Base-by-base conservation (phyloP, 1,140 invertebrate genomes). In the Leptinotarsa lineolata region DNA sequence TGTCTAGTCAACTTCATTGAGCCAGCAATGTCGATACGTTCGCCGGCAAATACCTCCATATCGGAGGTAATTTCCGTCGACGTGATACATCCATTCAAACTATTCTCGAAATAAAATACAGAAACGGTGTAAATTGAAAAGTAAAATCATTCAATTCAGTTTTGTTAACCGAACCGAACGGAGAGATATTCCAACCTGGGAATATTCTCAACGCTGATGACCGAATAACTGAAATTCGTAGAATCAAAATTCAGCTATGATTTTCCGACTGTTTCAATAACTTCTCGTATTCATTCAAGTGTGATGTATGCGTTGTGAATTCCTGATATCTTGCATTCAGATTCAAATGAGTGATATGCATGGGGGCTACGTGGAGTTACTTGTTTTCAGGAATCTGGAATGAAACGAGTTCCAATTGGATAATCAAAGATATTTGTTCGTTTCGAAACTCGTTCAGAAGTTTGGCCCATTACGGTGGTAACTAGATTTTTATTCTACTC, bases 161-260 rank as follows among this genome's bases (percentile, higher is more conserved):
- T 54, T 54, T 54, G 48, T 54, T 54, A 54, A 54, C 48, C 48
- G 48, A 54, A 54, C 48, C n/a, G 48, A 54, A 54, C 48, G n/a
- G 16, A 54, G 48, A 54, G 48, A 54, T 54, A 54, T 54, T 54
- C 48, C 16, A 54, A 54, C 48, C 48, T 54, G 16, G 30, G 48
- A 54, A 54, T 54, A 54, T 54, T 54, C 48, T 54, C 48, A 54
- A 18, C 48, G n/a, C 48, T 54, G 48, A 54, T 54, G 15, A 54
- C 48, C n/a, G 48, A 54, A 54, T 54, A 54, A 54, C 48, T 18
- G 16, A 13, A 54, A 54, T 54, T 54, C 48, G n/a, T 18, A 1
- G 13, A 54, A n/a, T 54, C 48, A 54, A 54, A 54, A 54, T 54
- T 54, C 16, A 54, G 48, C 48, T 54, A 54, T 54, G 15, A 54